A percentile compares a stretch with the other conserved stretches of the same genome.
phyloP scores from a whole-genome alignment of 2,888 invertebrate genomes.

The Zelleria hepariella region DNA sequence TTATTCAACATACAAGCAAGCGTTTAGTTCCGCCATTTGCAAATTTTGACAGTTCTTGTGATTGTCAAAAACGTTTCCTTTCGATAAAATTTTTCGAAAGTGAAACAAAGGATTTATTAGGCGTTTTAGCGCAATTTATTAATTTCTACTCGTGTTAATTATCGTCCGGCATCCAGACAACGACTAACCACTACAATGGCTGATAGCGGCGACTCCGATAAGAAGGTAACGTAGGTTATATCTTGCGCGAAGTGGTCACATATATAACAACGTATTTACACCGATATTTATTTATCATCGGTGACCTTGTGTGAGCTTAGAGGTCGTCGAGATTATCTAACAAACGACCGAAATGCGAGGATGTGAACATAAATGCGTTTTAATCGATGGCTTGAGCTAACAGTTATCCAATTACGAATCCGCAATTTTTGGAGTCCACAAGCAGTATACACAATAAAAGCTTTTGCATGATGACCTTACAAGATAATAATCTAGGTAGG shows the following conservation, averaged over 20 bases:
- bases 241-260: constrained; percentile 16
- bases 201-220: constrained; percentile 42
- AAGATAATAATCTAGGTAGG: too few species aligned
- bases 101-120: neutral
- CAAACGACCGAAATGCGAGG: neutral
- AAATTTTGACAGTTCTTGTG: neutral
- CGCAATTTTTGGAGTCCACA: too few species aligned
- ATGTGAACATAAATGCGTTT: neutral
- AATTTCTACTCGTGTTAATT: neutral
- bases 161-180: neutral
- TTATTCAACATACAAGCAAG: neutral
- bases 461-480: too few species aligned
- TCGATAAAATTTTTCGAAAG: neutral
- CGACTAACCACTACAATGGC: constrained; percentile 34
- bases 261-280: constrained; percentile 1
- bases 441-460: too few species aligned
- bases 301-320: constrained; percentile 44
- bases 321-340: constrained; percentile 31
- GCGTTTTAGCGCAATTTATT: neutral
- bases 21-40: neutral
- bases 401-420: too few species aligned
- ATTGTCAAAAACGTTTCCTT: neutral
- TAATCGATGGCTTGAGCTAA: too few species aligned
- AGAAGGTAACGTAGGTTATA: constrained; percentile 51
- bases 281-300: constrained; percentile 32